Percentiles rank a stretch among this genome's conserved stretches.
Conservation (phyloP, 1,140 invertebrate species). For the Caenorhabditis elegans region DNA sequence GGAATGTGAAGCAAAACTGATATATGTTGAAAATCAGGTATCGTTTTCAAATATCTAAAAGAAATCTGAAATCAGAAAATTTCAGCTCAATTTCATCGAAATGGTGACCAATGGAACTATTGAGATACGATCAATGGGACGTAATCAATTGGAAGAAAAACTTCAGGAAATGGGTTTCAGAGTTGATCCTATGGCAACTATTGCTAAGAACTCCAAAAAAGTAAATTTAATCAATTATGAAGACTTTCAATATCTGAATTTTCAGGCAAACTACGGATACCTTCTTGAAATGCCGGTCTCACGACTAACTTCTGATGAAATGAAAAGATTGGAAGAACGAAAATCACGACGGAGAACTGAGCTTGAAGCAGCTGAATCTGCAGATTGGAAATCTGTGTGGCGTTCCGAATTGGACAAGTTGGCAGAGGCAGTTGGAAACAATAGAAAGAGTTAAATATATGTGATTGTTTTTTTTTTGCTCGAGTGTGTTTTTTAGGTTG, state of each 20-base stretch:
- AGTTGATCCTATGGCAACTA: neutral
- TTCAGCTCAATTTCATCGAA: constrained; percentile 76
- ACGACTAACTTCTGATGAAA: constrained; percentile 14
- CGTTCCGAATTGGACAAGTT: neutral
- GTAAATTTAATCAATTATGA: neutral
- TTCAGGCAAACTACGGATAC: neutral
- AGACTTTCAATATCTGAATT: neutral
- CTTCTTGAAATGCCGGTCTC: constrained; percentile 29
- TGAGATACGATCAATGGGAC: constrained; percentile 70
- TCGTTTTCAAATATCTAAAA: constrained; percentile 64
- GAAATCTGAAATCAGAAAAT: neutral
- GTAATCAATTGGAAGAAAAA: neutral
- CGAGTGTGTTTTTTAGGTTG: too few species aligned
- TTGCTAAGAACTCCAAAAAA: neutral
- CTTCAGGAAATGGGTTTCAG: neutral
- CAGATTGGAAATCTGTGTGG: constrained; percentile 1
- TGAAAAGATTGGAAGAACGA: neutral
- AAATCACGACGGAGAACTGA: neutral
- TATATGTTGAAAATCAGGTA: constrained; percentile 86
- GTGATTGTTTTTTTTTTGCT: neutral
- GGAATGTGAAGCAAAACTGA: constrained; percentile 81
- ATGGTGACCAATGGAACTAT: constrained; percentile 89
- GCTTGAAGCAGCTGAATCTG: neutral
- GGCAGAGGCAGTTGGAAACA: neutral
- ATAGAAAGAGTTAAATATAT: neutral